Conservation (phyloP, 2,113 vertebrate genomes). For the Cyanistes caeruleus region DNA sequence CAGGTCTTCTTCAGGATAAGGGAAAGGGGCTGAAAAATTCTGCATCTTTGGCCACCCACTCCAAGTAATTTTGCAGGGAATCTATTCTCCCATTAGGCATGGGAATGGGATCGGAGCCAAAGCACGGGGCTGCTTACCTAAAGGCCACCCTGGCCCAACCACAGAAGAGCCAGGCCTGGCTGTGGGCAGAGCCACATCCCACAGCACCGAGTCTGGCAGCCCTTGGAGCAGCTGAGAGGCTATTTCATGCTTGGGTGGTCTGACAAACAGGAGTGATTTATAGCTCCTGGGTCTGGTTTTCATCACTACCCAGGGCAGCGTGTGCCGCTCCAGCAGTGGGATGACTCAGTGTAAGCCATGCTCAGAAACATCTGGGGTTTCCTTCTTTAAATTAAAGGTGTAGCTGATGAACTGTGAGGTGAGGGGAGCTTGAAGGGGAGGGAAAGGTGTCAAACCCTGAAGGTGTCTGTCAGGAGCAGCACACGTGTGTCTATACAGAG, state of each 20-base stretch:
- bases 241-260: background rate
- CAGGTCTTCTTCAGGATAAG: background rate
- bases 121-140: background rate
- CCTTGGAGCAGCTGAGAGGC: background rate
- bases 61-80: background rate
- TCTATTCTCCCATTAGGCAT: rapidly evolving
- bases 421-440: background rate
- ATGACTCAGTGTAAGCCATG: background rate
- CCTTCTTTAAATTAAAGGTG: background rate
- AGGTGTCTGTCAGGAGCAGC: background rate
- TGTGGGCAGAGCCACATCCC: background rate
- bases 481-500: rapidly evolving
- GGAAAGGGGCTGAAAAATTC: background rate
- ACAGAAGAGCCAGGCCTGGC: background rate
- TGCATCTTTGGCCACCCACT: background rate
- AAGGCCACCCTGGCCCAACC: too few relatives aligned
- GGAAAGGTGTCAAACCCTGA: background rate
- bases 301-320: background rate
- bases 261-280: background rate
- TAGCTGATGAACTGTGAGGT: background rate
- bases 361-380: background rate
- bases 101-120: background rate
- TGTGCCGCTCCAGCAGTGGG: rapidly evolving
- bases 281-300: background rate
- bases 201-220: background rate